A percentile compares a stretch with the other conserved stretches of the same genome.
phyloP scores from a whole-genome alignment of 2,113 vertebrate genomes.

The Hypomesus transpacificus region DNA sequence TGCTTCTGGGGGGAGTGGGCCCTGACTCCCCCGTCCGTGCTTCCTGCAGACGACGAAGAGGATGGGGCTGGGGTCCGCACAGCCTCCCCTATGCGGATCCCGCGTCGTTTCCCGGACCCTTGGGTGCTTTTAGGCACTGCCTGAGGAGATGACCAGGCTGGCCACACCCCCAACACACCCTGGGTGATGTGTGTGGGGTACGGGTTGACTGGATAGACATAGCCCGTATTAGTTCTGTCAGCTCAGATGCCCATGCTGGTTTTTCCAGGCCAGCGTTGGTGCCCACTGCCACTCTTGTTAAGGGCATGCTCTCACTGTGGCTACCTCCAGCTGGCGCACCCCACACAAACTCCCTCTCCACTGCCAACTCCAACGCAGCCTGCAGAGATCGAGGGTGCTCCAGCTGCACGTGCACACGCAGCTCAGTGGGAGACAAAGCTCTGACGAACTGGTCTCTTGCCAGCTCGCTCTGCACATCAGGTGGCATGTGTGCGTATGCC shows the following conservation, averaged over 20 bases:
- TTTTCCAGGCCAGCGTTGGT: no score
- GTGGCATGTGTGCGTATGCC: conserved; percentile 16
- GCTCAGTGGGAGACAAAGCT: conserved; percentile 2
- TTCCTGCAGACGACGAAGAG: not conserved
- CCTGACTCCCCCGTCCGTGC: no score
- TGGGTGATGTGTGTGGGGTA: not conserved
- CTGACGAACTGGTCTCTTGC: conserved; percentile 10
- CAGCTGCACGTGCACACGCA: conserved; percentile 2
- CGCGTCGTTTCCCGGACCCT: not conserved
- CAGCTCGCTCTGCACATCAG: conserved; percentile 1
- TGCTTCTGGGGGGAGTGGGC: no score
- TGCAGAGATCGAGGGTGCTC: conserved; percentile 4
- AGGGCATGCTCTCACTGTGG: no score
- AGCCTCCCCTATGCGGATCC: no score
- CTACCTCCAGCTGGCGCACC: not conserved
- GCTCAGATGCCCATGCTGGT: no score
- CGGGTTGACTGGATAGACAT: no score
- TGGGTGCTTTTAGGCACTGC: not conserved
- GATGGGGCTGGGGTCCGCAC: not conserved
- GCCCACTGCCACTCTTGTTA: no score
- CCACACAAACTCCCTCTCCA: not conserved
- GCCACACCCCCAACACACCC: conserved; percentile 9
- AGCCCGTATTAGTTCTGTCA: not conserved
- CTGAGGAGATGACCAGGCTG: not conserved
- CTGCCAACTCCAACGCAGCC: not conserved